Evolutionary conservation across 2,888 invertebrate species (phyloP).

Genomic region (Orthonychiurus folsomi): DNA sequence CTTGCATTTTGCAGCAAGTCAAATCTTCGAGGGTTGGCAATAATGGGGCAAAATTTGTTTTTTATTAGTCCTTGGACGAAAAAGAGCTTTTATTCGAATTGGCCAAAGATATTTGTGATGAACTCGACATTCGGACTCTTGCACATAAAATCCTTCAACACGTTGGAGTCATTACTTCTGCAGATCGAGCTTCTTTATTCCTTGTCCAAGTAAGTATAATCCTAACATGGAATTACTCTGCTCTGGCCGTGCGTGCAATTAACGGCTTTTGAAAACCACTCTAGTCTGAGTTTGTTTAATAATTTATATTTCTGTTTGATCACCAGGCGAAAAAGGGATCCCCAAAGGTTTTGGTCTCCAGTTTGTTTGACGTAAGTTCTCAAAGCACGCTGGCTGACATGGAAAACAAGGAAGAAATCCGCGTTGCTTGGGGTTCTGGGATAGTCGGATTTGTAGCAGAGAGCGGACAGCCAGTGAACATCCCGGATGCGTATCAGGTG

Average conservation of each 20-base stretch:
- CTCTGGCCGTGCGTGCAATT: too few relatives aligned
- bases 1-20: constrained; percentile 6
- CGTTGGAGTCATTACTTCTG: constrained; percentile 81
- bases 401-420: constrained; percentile 83
- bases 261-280: too few relatives aligned
- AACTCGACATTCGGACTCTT: constrained; percentile 81
- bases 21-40: not conserved
- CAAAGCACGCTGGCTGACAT: constrained; percentile 85
- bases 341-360: constrained; percentile 72
- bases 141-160: constrained; percentile 95
- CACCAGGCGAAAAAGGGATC: constrained; percentile 41
- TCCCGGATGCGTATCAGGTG: constrained; percentile 90
- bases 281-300: not conserved
- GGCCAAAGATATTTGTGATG: constrained; percentile 91
- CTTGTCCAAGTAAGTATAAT: constrained; percentile 61
- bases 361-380: constrained; percentile 89
- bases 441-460: constrained; percentile 91
- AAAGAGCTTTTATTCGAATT: constrained; percentile 91
- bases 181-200: constrained; percentile 86
- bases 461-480: constrained; percentile 85
- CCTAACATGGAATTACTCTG: too few relatives aligned
- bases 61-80: constrained; percentile 58
- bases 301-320: constrained; percentile 1
- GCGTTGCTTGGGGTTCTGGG: constrained; percentile 89
- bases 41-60: not conserved